Evolutionary conservation across 2,797 vertebrate species (phyloP), one percentile per base, ranked within the genome.

Genomic region (Myotis daubentonii): DNA sequence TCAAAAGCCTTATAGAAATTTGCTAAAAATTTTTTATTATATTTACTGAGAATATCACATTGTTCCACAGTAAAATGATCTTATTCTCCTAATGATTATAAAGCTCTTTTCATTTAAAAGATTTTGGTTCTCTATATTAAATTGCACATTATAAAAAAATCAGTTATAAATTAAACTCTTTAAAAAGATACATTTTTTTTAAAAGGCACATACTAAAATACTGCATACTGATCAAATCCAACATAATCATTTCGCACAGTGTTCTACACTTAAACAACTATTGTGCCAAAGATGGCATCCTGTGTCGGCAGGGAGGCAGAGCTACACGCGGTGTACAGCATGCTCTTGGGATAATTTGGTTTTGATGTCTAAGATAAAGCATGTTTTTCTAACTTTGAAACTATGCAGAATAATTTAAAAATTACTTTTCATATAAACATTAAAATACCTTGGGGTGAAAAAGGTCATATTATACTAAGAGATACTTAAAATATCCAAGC

Each of bases 41-140:
- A 89, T 96, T 91, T 89, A 89, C 83, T 85, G 51, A 95, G 78
- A 95, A 82, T 75, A 96, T 78, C 49, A 96, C 70, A 81, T 91
- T 96, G 72, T 88, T 91, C 44, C 62, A 94, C 36, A 89, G 70
- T 90, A 81, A 93, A 94, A 93, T 83, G 60, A 91, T 90, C 44
- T 65, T 85, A 92, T 75, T 47, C 78, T 96, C 57, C 81, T 94
- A 86, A 84, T 82, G 68, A 96, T 92, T 97, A 97, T 82, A 97
- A 95, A 96, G 60, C 11, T 93, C 17, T 91, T 71, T 94, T 85
- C 72, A 93, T 93, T 95, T 28, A 94, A 96, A 91, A 94, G 53
- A 9, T 90, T 94, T 90, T 72, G 55, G 55, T 86, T 95, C 55
- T 74, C 62, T 89, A n/a, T 90, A 93, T 93, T 94, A 93, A 96